phyloP scores from a whole-genome alignment of 2,113 vertebrate genomes.

The Mungos mungo region DNA sequence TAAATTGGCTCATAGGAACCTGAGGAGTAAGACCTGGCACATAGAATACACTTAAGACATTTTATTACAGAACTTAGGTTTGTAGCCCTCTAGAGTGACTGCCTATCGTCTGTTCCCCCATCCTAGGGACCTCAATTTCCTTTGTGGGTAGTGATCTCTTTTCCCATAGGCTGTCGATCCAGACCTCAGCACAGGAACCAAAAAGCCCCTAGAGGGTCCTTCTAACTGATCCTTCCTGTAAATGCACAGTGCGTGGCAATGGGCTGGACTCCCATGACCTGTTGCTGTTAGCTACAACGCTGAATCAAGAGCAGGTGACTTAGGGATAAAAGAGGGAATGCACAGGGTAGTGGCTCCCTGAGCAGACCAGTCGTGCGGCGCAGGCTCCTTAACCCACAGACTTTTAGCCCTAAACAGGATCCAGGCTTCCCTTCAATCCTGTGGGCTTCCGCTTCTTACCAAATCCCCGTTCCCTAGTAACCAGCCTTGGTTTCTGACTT shows the following conservation, averaged over 20 bases:
- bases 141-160: background rate
- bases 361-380: accelerated
- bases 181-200: background rate
- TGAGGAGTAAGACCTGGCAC: background rate
- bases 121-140: background rate
- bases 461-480: background rate
- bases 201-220: background rate
- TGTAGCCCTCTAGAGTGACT: background rate
- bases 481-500: background rate
- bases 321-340: background rate
- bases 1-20: background rate
- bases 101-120: background rate
- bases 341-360: background rate
- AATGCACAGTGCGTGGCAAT: background rate
- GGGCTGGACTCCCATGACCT: background rate
- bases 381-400: background rate
- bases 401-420: background rate
- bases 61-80: background rate
- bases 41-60: background rate
- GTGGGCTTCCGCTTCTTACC: background rate
- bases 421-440: background rate
- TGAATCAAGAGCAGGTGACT: background rate
- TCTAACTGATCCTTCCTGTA: background rate
- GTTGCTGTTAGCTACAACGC: background rate
- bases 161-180: background rate